A percentile compares a stretch with the other conserved stretches of the same genome.
Conservation (phyloP, 2,888 invertebrate species). For the Coronaproctus castanopsis region DNA sequence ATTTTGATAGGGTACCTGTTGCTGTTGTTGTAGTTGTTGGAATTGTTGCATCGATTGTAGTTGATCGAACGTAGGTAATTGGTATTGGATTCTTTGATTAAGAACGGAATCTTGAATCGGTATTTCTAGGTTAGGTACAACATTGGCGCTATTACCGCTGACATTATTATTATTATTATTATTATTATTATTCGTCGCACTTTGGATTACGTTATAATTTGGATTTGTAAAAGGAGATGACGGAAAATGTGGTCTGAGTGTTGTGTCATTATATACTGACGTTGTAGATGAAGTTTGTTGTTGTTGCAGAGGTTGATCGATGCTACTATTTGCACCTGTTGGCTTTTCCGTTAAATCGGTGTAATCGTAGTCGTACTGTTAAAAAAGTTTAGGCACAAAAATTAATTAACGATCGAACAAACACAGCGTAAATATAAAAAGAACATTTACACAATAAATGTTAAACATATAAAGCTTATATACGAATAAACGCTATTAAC, state of each 20-base stretch:
- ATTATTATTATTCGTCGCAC: neutral
- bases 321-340: conserved; percentile 11
- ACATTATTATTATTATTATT: conserved; percentile 15
- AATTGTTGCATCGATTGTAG: neutral
- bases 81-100: no score
- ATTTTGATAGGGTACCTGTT: neutral
- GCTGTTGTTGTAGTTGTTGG: neutral
- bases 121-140: conserved; percentile 1
- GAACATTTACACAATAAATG: no score
- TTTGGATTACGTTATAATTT: neutral
- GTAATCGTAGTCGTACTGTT: conserved; percentile 47
- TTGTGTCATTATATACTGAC: neutral
- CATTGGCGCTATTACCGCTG: conserved; percentile 15
- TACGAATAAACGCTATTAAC: no score
- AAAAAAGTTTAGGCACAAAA: no score
- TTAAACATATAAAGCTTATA: no score
- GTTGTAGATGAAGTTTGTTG: conserved; percentile 1
- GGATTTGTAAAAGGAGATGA: neutral
- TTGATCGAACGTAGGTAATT: conserved; percentile 12
- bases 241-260: conserved; percentile 1
- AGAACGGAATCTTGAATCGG: neutral
- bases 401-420: no score
- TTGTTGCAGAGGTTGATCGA: conserved; percentile 2
- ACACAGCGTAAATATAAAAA: no score
- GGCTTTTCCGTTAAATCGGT: conserved; percentile 50